Evolutionary conservation across 2,888 invertebrate species (phyloP), one percentile per base, ranked within the genome.

Genomic region (Clistopyga incitator): DNA sequence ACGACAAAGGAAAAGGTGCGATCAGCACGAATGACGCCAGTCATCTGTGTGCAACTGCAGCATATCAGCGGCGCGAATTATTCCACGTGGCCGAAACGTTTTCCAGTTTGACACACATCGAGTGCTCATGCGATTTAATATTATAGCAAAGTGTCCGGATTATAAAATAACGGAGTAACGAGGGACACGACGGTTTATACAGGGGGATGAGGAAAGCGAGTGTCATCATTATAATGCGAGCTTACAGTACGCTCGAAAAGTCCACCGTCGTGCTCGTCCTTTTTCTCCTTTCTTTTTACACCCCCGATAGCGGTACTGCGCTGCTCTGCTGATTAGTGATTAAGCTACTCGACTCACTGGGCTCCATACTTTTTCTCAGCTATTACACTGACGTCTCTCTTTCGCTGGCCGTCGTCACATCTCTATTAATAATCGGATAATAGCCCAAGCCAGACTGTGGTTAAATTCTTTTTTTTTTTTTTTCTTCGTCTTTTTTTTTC

Each of bases 81-180:
- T 90, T 91, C 91, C 91, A 90, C 90, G 90, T 89, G 90, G 91
- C 88, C 88, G 89, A 88, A 91, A 90, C 64, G 90, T 90, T 92
- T 91, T 92, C 91, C 92, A 91, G 90, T 91, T 91, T 91, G 92
- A 90, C 90, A 91, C 90, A 90, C 91, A 90, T 89, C 89, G 88
- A 90, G 90, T 89, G 88, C 89, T 89, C 90, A 89, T 88, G 89
- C 91, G 90, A 90, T 90, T 74, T 64, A 74, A 78, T 77, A 68
- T 80, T 68, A 64, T 77, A 42, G 34, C 64, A 74, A 81, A 81
- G 72, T 74, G 59, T 72, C 29, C 74, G 50, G 54, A 72, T 42
- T 75, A 20, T 34, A 68, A 56, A 75, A 47, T 38, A 67, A 45
- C 45, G 45, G 20, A 59, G 59, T 15, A 68, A 34, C 34, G 45